These are phyloP conservation scores for Otus scops DNA, from an alignment of 2,797 vertebrate species.

Conservation along the genomic window DNA sequence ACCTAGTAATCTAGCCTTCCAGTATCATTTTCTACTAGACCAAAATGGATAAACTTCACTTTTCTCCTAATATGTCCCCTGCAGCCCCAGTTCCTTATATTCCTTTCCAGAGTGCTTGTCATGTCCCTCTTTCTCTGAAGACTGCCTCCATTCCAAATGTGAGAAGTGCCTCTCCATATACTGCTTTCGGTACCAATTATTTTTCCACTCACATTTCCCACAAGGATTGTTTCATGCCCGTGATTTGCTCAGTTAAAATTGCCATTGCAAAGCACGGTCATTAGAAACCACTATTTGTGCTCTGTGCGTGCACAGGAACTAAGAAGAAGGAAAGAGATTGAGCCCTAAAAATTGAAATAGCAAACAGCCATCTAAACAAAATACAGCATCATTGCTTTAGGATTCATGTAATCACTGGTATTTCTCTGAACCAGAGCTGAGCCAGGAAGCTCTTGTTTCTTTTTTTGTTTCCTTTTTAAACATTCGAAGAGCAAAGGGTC, in stretches of 20 bases:
- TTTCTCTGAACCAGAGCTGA: not conserved
- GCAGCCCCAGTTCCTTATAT: not conserved
- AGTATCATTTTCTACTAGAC: not conserved
- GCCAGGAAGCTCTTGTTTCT: not conserved
- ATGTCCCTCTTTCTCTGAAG: not conserved
- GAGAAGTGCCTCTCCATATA: not conserved
- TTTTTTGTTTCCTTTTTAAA: not conserved
- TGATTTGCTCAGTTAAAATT: not conserved
- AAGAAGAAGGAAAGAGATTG: not conserved
- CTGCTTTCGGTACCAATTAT: not conserved
- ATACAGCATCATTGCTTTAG: not conserved
- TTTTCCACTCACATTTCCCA: not conserved
- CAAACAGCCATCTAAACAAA: not conserved
- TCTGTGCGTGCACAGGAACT: fast-evolving
- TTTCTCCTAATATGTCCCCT: not conserved
- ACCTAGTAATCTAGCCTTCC: not conserved
- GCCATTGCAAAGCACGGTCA: not conserved
- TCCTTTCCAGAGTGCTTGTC: not conserved
- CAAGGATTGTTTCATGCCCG: not conserved
- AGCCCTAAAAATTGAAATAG: not conserved
- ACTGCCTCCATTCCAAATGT: not conserved
- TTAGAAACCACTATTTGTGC: not conserved
- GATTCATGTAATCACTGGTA: not conserved
- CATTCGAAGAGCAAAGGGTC: not conserved
- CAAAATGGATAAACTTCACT: not conserved